phyloP scores from a whole-genome alignment of 2,888 invertebrate genomes.

The Morpho helenor region DNA sequence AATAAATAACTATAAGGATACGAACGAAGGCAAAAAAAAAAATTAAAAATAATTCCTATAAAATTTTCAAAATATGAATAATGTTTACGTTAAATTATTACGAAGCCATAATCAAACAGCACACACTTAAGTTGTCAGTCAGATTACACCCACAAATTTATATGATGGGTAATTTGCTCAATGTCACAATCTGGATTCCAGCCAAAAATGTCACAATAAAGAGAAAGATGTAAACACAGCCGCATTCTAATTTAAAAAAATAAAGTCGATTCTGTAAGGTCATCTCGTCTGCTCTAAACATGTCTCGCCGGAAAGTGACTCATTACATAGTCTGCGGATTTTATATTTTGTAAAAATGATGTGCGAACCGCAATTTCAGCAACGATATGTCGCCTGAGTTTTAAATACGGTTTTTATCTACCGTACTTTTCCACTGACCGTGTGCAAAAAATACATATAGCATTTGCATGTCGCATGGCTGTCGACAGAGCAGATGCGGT shows the following conservation, averaged over 20 bases:
- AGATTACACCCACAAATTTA: conserved; percentile 29
- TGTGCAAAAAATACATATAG: neutral
- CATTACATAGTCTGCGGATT: conserved; percentile 38
- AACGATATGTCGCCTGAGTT: conserved; percentile 2
- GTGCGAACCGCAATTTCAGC: conserved; percentile 10
- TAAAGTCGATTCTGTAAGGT: conserved; percentile 55
- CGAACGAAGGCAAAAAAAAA: too few species aligned
- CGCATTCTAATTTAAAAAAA: conserved; percentile 69
- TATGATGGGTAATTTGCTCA: conserved; percentile 51
- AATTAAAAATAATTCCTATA: neutral
- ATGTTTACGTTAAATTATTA: neutral
- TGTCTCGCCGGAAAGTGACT: conserved; percentile 64
- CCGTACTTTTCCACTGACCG: neutral
- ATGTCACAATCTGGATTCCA: conserved; percentile 58
- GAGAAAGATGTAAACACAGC: conserved; percentile 73
- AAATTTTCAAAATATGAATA: neutral
- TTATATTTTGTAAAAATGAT: conserved; percentile 31
- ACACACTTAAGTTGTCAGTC: conserved; percentile 20
- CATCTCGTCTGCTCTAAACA: conserved; percentile 53
- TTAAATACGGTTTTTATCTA: neutral
- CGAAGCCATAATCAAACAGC: conserved; percentile 1
- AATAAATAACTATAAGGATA: too few species aligned
- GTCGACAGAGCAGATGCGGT: too few species aligned
- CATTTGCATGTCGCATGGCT: neutral
- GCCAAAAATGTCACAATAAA: conserved; percentile 72